Base-by-base conservation (phyloP, 2,113 vertebrate genomes). In the Sphyrna mokarran region DNA sequence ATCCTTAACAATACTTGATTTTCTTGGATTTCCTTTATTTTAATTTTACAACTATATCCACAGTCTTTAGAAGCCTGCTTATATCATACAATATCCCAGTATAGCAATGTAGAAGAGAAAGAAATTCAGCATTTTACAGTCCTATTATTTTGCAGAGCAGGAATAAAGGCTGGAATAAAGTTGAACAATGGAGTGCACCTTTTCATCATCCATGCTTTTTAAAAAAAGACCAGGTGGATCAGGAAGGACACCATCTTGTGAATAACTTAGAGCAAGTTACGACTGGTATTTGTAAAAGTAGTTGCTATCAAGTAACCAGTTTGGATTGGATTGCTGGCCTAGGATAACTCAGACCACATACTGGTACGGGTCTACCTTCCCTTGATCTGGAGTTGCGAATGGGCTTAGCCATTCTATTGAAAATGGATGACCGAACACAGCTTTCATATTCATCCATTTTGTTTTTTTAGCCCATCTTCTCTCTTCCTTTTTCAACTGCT, bases 401-500 rank as follows among this genome's bases (percentile, higher is more conserved):
- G 99, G 99, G 97, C 98, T 99, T 97, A 99, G 97, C 99, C 99
- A 99, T 97, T 98, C 97, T 96, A 99, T 96, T 96, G 99, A 99
- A 97, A 99, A 99, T 63, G 99, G 99, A 96, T 99, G 99, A 95
- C 99, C 99, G 91, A 99, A 99, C 96, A 99, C 99, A 96, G 98
- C 98, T 97, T 98, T 99, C 99, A 99, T 97, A 97, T 99, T 99
- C 99, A 99, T 98, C 99, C 99, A 99, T 96, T 98, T 99, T 96
- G 99, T 99, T 98, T 97, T 99, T 97, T 99, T 99, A 97, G 98
- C 98, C 99, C 99, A 99, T 98, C 98, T 98, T 97, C 98, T 98
- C 98, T 99, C 99, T 98, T 99, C 99, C 97, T 99, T 99, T 98
- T 99, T 99, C 97, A 99, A 98, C 97, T 99, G 99, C 97, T 99